Conservation (phyloP, 2,888 invertebrate species). For the Chydorus sphaericus region DNA sequence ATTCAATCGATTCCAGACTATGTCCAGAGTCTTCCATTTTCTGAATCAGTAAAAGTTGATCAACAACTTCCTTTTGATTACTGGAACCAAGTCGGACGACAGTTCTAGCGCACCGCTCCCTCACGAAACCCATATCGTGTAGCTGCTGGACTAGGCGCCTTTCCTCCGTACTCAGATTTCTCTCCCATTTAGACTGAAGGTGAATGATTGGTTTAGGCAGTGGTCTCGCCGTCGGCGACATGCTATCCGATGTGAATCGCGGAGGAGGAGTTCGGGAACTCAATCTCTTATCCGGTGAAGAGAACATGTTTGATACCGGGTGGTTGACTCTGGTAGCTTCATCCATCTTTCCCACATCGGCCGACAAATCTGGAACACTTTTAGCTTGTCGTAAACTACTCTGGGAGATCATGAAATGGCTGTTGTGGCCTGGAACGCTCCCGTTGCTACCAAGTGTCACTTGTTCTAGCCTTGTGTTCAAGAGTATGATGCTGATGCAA, state of each 20-base stretch:
- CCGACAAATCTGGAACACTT: conserved; percentile 13
- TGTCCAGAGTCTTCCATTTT: conserved; percentile 33
- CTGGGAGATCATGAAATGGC: not conserved
- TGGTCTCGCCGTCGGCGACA: too few species aligned
- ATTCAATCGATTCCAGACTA: conserved; percentile 33
- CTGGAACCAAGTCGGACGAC: conserved; percentile 55
- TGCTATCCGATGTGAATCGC: conserved; percentile 1
- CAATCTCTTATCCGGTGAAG: not conserved
- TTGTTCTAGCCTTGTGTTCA: not conserved
- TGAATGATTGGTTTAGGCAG: conserved; percentile 27
- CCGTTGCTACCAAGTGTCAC: not conserved
- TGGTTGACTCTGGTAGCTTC: not conserved
- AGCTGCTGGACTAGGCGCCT: conserved; percentile 57
- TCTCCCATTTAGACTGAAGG: conserved; percentile 19
- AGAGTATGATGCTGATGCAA: too few species aligned
- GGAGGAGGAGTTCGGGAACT: conserved; percentile 12
- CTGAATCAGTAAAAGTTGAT: conserved; percentile 55
- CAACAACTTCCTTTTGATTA: conserved; percentile 80
- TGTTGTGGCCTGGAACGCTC: not conserved
- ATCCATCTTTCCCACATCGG: not conserved
- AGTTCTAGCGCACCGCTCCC: conserved; percentile 64
- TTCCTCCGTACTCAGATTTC: conserved; percentile 35
- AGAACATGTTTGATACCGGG: not conserved
- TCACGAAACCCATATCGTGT: conserved; percentile 75
- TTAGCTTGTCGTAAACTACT: conserved; percentile 10